Base-by-base conservation (phyloP, 2,888 invertebrate genomes). In the Homarus gammarus region DNA sequence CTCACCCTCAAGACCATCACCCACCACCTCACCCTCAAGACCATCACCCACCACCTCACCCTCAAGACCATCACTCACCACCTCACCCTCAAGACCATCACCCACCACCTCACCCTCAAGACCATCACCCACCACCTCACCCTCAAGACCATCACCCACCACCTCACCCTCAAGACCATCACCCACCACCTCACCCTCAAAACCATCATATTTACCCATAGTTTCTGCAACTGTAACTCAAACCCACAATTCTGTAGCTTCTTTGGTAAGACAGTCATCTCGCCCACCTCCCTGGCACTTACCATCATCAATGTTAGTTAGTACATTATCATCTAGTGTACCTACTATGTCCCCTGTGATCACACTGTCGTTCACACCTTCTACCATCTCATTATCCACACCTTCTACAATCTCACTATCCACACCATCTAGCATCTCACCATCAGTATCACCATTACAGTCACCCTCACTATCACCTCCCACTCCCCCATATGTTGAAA, bases 401-500 rank as follows among this genome's bases (percentile, higher is more conserved):
- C 84, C 72, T 2, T 84, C 81, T n/a, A 56, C 18, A n/a, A n/a
- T n/a, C 22, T n/a, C 56, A 33, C 51, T 56, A n/a, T 75, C 84
- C 61, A 56, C 73, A n/a, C 73, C 84, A 22, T 38, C 84, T 12
- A 10, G 15, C 27, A 1, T 33, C 33, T 73, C 84, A 56, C 75
- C 84, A 33, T 36, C 51, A 12, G 75, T 78, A 15, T 78, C 77
- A 0, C 77, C 85, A 36, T n/a, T 75, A n/a, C 18, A 27, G n/a
- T 56, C 84, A 84, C 56, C 84, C 15, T 84, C 84, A 56, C 10
- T 6, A 27, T 56, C 84, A 51, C 72, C 84, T 10, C 27, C 84
- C 10, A 79, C 79, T 15, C 79, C 79, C 22, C 79, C n/a, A 18
- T 38, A 31, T 27, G 10, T 84, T 12, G 51, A 44, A 18, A 72